Evolutionary conservation across 2,888 invertebrate genomes (phyloP).

Genomic region (Hydrotaea diabolus): DNA sequence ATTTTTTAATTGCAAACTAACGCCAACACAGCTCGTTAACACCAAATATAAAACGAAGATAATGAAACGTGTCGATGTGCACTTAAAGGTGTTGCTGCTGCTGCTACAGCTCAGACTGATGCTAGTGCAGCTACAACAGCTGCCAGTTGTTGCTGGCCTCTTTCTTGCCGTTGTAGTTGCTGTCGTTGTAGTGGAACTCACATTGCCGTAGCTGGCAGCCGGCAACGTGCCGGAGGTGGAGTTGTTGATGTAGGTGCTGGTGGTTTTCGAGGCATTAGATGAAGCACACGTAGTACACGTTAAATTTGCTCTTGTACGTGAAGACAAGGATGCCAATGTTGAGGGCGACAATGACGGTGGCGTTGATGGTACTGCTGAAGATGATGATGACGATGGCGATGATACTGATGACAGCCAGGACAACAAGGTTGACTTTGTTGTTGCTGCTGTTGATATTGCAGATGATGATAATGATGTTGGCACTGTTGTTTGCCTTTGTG

Average conservation of each 20-base stretch:
- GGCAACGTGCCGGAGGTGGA: not conserved
- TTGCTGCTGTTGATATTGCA: not conserved
- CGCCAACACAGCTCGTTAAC: slow-evolving; percentile 69
- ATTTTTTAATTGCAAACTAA: slow-evolving; percentile 71
- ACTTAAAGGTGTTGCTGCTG: slow-evolving; percentile 54
- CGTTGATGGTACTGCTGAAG: not conserved
- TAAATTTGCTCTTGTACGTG: slow-evolving; percentile 45
- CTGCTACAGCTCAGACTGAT: slow-evolving; percentile 4
- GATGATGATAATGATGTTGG: slow-evolving; percentile 25
- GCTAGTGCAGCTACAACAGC: not conserved
- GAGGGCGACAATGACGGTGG: not conserved
- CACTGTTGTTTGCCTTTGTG: slow-evolving; percentile 43
- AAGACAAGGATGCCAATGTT: not conserved
- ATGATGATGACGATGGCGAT: not conserved
- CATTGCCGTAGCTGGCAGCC: slow-evolving; percentile 1
- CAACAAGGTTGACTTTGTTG: slow-evolving; percentile 15
- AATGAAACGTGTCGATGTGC: slow-evolving; percentile 64
- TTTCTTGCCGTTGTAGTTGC: slow-evolving; percentile 3
- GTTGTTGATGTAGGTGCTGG: slow-evolving; percentile 19
- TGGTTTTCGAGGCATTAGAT: slow-evolving; percentile 38
- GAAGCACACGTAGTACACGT: slow-evolving; percentile 42
- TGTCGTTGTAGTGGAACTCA: slow-evolving; percentile 11
- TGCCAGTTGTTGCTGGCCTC: not conserved
- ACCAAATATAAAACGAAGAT: slow-evolving; percentile 67
- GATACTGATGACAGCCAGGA: not conserved